Percentiles rank a stretch among this genome's conserved stretches.
phyloP scores from a whole-genome alignment of 2,797 vertebrate species.

The Perdix hodgsoniae region DNA sequence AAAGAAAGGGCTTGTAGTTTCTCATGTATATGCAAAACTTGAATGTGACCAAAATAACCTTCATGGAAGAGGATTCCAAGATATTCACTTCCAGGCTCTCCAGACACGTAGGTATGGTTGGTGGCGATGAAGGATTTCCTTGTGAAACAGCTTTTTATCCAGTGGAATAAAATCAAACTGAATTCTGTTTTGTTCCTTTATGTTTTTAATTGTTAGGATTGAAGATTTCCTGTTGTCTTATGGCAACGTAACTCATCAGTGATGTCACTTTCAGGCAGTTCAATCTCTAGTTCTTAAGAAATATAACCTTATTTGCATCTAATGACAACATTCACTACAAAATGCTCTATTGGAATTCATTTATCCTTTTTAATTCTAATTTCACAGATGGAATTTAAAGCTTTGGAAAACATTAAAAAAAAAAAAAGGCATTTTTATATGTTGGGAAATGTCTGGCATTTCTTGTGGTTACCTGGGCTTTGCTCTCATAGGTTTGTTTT shows the following conservation, averaged over 20 bases:
- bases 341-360: neutral
- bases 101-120: accelerated
- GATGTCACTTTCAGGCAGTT: neutral
- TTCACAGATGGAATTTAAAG: slow-evolving; percentile 12
- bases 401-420: neutral
- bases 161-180: neutral
- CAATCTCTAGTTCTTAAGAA: neutral
- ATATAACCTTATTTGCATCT: neutral
- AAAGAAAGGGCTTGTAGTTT: slow-evolving; percentile 19
- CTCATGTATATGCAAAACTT: neutral
- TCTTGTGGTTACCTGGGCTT: neutral
- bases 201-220: neutral
- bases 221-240: neutral
- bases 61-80: neutral
- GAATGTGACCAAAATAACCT: neutral
- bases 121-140: neutral
- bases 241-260: neutral
- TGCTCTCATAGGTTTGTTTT: slow-evolving; percentile 57
- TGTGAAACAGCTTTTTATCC: neutral
- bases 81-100: neutral
- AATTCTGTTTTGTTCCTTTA: accelerated
- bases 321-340: neutral
- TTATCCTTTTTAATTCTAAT: neutral
- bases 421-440: neutral
- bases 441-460: neutral